Base-by-base conservation (phyloP, 2,113 vertebrate species). In the Athene noctua region DNA sequence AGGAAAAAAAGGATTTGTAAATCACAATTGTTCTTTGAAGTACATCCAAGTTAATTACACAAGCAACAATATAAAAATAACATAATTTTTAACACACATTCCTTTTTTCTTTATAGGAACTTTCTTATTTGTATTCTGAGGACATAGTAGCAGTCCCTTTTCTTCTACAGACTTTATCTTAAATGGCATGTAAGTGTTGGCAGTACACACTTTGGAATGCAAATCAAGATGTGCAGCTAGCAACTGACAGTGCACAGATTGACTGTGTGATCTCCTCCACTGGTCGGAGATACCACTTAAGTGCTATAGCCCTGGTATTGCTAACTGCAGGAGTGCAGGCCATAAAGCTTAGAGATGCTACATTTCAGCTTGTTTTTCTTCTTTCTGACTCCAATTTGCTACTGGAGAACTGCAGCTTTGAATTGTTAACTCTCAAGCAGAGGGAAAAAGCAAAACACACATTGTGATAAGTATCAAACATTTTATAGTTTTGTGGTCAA, bases 31-130 rank as follows among this genome's bases (percentile, higher is more conserved):
- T 61, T 93, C 87, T 97, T 93, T 96, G 77, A 98, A 97, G 88
- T 80, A 66, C 34, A 80, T 95, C 83, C 93, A 96, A 96, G 68
- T 44, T 93, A 97, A 97, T 97, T 97, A 96, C 74, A 92, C 58
- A 92, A 80, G 57, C 49, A 92, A 92, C 46, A 86, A 75, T 62
- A 66, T 44, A 83, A 95, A 94, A 47, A 18, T 4, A 84, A 58
- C 49, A 29, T 54, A 72, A 94, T 92, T 82, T 95, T 92, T 71
- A 73, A 79, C 42, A 44, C 25, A 63, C 52, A 5, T 30, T n/a
- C 44, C 23, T 90, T 80, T 92, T 86, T 67, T 90, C 68, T 88
- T 79, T n/a, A 65, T 38, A 72, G 58, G 55, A 88, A 66, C 40
- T 79, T 61, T 51, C 19, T 38, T 85, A 51, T 88, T 82, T 73